These are phyloP conservation scores for Hetaerina titia DNA, from an alignment of 2,888 invertebrate genomes.

Conservation along the genomic window DNA sequence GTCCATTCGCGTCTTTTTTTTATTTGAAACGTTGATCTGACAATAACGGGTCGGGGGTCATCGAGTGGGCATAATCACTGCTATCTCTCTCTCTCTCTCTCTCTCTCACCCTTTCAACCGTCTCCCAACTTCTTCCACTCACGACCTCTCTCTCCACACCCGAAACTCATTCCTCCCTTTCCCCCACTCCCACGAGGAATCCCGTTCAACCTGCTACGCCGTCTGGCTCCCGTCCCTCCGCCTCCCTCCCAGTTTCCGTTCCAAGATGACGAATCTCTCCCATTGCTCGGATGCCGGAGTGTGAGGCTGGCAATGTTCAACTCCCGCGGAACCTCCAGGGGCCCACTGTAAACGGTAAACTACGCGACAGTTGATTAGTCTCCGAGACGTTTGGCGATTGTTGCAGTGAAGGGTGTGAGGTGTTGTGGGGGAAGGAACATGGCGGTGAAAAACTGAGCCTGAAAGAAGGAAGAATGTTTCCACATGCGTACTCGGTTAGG, in stretches of 20 bases:
- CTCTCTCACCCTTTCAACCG: neutral
- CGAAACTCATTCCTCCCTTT: neutral
- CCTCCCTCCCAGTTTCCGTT: neutral
- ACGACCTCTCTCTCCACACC: no score
- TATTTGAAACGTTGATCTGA: neutral
- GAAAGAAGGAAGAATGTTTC: neutral
- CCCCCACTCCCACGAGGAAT: conserved; percentile 9
- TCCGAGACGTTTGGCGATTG: neutral
- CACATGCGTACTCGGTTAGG: neutral
- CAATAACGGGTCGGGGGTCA: conserved; percentile 8
- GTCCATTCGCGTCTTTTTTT: neutral
- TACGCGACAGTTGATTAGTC: neutral
- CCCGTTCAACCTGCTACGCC: neutral
- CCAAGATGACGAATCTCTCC: neutral
- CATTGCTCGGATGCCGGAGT: neutral
- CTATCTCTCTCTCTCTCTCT: neutral
- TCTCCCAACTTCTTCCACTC: neutral
- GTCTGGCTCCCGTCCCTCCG: neutral
- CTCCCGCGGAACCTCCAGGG: neutral
- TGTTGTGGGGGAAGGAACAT: neutral
- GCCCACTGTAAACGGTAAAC: neutral
- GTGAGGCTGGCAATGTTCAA: neutral
- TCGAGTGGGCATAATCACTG: neutral
- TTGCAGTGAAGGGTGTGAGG: neutral
- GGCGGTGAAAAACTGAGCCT: neutral